A percentile compares a stretch with the other conserved stretches of the same genome.
Evolutionary conservation across 2,797 vertebrate species (phyloP).

Genomic region (Sciurus vulgaris): DNA sequence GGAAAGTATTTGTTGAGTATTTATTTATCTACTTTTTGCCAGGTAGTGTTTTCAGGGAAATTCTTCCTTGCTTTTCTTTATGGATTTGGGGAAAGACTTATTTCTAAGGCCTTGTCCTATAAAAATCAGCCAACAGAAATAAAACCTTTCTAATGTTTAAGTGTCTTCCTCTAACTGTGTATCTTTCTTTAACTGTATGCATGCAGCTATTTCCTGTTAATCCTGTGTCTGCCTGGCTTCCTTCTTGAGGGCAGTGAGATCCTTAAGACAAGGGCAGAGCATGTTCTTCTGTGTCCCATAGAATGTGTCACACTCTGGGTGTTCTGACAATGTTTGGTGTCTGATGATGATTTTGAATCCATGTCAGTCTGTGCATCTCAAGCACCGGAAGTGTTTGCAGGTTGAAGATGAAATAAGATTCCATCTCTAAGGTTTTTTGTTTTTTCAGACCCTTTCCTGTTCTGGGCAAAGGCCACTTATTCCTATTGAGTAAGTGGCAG

Average conservation of each 20-base stretch:
- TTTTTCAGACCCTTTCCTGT: not conserved
- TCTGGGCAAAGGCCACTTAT: not conserved
- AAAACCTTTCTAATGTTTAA: not conserved
- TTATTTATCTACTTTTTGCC: not conserved
- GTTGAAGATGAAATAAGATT: not conserved
- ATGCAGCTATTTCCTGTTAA: constrained; percentile 10
- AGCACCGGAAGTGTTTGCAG: not conserved
- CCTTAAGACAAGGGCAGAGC: not conserved
- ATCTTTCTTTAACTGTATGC: not conserved
- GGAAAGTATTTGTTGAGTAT: not conserved
- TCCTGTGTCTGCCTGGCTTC: constrained; percentile 41
- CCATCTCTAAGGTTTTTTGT: constrained; percentile 35
- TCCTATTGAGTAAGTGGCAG: not conserved
- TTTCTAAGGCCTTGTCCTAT: not conserved
- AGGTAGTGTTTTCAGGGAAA: not conserved
- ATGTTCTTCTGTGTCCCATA: not conserved
- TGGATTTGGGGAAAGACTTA: not conserved
- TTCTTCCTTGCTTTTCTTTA: not conserved
- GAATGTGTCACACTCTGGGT: not conserved
- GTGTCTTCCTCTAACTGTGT: accelerated
- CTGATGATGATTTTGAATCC: not conserved
- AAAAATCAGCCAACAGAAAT: not conserved
- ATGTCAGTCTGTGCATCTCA: not conserved
- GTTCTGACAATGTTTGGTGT: not conserved
- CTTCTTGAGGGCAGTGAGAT: not conserved